These are phyloP conservation scores for Alviniconcha marisindica DNA, from an alignment of 1,140 invertebrate species.

Conservation along the genomic window DNA sequence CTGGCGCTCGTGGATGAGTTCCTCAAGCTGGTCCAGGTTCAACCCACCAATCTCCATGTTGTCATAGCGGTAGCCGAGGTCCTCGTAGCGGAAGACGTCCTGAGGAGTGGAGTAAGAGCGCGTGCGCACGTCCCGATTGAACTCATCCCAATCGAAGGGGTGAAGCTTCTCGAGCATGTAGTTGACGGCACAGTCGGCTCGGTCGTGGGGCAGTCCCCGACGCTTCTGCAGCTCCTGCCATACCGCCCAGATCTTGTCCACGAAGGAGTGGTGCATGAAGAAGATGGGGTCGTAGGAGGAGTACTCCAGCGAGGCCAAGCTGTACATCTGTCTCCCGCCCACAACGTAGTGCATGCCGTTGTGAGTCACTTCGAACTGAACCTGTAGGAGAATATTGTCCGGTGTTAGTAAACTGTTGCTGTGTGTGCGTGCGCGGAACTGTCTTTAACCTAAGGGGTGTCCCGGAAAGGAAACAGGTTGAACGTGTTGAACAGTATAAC, in stretches of 20 bases:
- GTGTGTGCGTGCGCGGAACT: too few relatives aligned
- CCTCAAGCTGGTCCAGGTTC: conserved; percentile 36
- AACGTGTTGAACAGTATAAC: too few relatives aligned
- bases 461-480: neutral
- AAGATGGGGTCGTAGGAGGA: conserved; percentile 45
- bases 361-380: conserved; percentile 50
- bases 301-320: conserved; percentile 44
- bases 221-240: conserved; percentile 52
- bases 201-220: conserved; percentile 35
- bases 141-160: conserved; percentile 20
- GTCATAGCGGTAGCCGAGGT: conserved; percentile 37
- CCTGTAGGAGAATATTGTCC: too few relatives aligned
- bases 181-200: conserved; percentile 43
- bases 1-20: conserved; percentile 36
- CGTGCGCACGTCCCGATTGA: conserved; percentile 24
- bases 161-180: conserved; percentile 20
- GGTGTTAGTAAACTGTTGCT: too few relatives aligned
- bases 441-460: too few relatives aligned
- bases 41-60: conserved; percentile 38
- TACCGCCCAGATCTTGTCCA: conserved; percentile 48
- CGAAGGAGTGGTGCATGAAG: conserved; percentile 44
- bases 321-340: conserved; percentile 45
- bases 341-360: conserved; percentile 52
- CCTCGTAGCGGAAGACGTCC: conserved; percentile 36
- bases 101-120: neutral